Evolutionary conservation across 1,140 invertebrate genomes (phyloP), one percentile per base, ranked within the genome.

Genomic region (Drosophila busckii): DNA sequence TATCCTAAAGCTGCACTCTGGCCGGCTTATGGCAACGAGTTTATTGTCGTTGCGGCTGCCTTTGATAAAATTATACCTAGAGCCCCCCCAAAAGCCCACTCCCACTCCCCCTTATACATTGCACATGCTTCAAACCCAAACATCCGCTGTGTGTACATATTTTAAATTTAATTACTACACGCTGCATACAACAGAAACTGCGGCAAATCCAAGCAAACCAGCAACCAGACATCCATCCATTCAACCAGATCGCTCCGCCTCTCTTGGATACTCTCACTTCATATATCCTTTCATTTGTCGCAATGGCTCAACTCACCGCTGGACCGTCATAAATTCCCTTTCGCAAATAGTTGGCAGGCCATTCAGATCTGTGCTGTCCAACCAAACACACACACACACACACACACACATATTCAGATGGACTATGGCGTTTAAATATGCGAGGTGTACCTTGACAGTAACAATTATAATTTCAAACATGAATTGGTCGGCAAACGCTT

Each of bases 121-220:
- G 67, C 66, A 71, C 58, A 58, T 68, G 68, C 62, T 71, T 64
- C 75, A 60, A 65, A 56, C 54, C 60, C 73, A 80, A 69, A 67
- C 70, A 46, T 67, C 56, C 66, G 66, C 34, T 46, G 60, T 70
- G 62, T 67, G 54, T 73, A 73, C 73, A 78, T 78, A 78, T 78
- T 78, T 80, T 80, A 80, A 80, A 80, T 80, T 80, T 80, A 80
- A 80, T 80, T 80, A 80, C 73, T 80, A 67, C 53, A 59, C 63
- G 44, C 62, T 44, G 56, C 62, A 34, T 63, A 56, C 54, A 54
- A 48, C 42, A 31, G 48, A 13, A 53, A 70, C 65, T 49, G 17
- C 67, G n/a, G 41, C 61, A 78, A 80, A 68, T 78, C 56, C 71
- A 55, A 78, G 58, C 59, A 38, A 12, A 8, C 31, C 19, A 25